Conservation (phyloP, 2,888 invertebrate genomes). For the Axea sp. region DNA sequence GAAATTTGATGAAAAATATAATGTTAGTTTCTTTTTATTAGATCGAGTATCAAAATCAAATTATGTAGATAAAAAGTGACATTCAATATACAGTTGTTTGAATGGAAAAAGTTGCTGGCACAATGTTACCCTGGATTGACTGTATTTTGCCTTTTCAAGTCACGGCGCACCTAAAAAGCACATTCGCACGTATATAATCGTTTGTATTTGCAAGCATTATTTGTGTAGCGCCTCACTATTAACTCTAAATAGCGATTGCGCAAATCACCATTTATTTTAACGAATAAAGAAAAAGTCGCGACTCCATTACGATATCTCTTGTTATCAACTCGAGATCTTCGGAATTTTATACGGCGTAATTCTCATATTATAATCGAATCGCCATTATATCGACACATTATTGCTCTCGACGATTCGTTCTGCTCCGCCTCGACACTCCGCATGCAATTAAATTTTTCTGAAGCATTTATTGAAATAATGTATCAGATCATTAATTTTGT, state of each 20-base stretch:
- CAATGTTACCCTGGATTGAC: background rate
- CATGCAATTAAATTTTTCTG: constrained; percentile 50
- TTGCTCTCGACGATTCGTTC: constrained; percentile 57
- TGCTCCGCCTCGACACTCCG: constrained; percentile 41
- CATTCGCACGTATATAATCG: constrained; percentile 29
- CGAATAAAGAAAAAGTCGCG: constrained; percentile 44
- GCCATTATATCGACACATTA: constrained; percentile 59
- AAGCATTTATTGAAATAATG: constrained; percentile 51
- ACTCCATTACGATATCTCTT: constrained; percentile 53
- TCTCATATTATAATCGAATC: constrained; percentile 56
- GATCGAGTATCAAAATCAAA: too few species aligned
- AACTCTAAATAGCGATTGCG: constrained; percentile 43
- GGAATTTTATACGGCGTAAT: constrained; percentile 36
- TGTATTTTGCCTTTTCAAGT: constrained; percentile 9
- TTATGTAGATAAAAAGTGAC: too few species aligned
- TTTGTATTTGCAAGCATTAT: constrained; percentile 18
- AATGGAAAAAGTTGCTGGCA: too few species aligned
- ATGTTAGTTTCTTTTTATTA: too few species aligned
- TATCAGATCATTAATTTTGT: constrained; percentile 59
- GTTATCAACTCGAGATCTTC: constrained; percentile 49
- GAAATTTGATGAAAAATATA: too few species aligned
- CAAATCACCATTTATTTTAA: constrained; percentile 41
- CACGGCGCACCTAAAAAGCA: constrained; percentile 34
- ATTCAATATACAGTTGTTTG: too few species aligned
- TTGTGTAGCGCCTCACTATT: constrained; percentile 3